A percentile compares a stretch with the other conserved stretches of the same genome.
phyloP scores from a whole-genome alignment of 2,797 vertebrate species.

The Semotilus atromaculatus region DNA sequence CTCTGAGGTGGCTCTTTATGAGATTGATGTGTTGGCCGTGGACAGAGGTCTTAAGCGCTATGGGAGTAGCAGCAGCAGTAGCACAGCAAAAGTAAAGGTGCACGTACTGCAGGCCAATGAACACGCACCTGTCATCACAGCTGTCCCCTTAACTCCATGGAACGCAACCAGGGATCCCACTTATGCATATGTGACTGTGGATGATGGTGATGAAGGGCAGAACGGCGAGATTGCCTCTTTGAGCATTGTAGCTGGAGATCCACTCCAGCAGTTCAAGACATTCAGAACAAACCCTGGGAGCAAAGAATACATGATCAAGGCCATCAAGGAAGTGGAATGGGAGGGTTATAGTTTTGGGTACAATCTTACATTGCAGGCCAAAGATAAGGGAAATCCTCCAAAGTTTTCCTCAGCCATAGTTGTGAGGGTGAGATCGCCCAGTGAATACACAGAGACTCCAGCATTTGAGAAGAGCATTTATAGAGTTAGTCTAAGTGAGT shows the following conservation, averaged over 20 bases:
- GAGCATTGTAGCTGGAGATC: slow-evolving; percentile 83
- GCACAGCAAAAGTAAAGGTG: slow-evolving; percentile 82
- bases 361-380: slow-evolving; percentile 86
- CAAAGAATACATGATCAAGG: slow-evolving; percentile 84
- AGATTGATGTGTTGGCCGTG: slow-evolving; percentile 85
- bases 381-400: slow-evolving; percentile 84
- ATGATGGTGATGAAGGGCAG: slow-evolving; percentile 80
- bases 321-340: slow-evolving; percentile 76
- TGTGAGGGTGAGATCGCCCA: slow-evolving; percentile 76
- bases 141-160: slow-evolving; percentile 73
- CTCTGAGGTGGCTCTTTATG: slow-evolving; percentile 74
- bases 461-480: slow-evolving; percentile 83
- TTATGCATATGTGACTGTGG: slow-evolving; percentile 79
- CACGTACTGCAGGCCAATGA: slow-evolving; percentile 81
- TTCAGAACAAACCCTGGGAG: slow-evolving; percentile 78
- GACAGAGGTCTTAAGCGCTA: slow-evolving; percentile 86
- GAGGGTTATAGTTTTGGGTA: slow-evolving; percentile 80
- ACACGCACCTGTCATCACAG: slow-evolving; percentile 78
- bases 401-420: slow-evolving; percentile 81
- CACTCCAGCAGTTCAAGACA: slow-evolving; percentile 79
- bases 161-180: slow-evolving; percentile 77
- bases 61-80: slow-evolving; percentile 83
- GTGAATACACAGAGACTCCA: slow-evolving; percentile 73
- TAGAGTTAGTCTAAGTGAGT: slow-evolving; percentile 82
- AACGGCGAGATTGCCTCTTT: slow-evolving; percentile 86